A percentile compares a stretch with the other conserved stretches of the same genome.
Conservation (phyloP, 2,113 vertebrate species). For the Dolichallabes microphthalmus region DNA sequence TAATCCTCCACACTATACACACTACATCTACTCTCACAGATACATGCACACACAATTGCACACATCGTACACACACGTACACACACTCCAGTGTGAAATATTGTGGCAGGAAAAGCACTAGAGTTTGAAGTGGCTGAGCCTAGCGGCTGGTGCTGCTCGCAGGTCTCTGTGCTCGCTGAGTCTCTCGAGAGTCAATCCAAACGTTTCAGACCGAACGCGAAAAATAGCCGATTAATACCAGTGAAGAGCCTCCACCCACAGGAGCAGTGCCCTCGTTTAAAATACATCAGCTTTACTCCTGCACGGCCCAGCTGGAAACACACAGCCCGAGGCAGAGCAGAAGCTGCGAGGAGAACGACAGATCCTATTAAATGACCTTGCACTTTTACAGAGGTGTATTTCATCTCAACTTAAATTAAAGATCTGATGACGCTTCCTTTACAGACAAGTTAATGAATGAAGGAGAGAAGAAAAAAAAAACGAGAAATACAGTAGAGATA, state of each 20-base stretch:
- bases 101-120: conserved; percentile 69
- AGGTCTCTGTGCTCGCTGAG: conserved; percentile 40
- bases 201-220: conserved; percentile 71
- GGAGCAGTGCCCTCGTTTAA: conserved; percentile 66
- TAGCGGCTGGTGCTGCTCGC: conserved; percentile 60
- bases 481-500: background rate
- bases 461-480: background rate
- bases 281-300: conserved; percentile 47
- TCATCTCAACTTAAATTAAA: conserved; percentile 7
- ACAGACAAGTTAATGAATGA: background rate
- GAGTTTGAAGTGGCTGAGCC: conserved; percentile 71
- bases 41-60: conserved; percentile 15
- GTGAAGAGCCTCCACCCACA: conserved; percentile 71
- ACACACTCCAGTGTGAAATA: conserved; percentile 52
- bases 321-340: background rate
- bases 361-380: background rate
- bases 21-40: background rate
- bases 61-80: conserved; percentile 29
- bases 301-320: background rate
- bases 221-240: conserved; percentile 79
- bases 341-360: background rate
- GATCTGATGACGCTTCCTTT: background rate
- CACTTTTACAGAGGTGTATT: background rate
- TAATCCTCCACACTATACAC: conserved; percentile 4
- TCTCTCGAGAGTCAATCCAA: conserved; percentile 73